phyloP scores from a whole-genome alignment of 2,888 invertebrate species.

The Salpingus planirostris region DNA sequence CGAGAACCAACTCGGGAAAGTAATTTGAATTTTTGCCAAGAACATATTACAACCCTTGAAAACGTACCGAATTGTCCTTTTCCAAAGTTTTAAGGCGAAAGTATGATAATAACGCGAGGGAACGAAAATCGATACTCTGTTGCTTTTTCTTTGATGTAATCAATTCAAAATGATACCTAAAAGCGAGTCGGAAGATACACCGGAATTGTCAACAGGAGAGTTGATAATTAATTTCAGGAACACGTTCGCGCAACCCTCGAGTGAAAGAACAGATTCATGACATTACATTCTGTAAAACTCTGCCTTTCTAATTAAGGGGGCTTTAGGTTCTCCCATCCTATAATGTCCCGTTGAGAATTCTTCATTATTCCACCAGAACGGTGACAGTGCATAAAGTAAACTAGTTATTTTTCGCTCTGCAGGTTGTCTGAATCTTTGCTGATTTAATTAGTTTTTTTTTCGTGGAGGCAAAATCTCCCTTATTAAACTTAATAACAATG shows the following conservation, averaged over 20 bases:
- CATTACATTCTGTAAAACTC: too few species aligned
- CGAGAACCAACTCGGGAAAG: neutral
- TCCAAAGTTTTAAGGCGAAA: too few species aligned
- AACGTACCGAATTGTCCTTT: too few species aligned
- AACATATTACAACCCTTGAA: neutral
- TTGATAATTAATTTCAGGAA: too few species aligned
- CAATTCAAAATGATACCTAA: too few species aligned
- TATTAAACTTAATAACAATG: slow-evolving; percentile 13
- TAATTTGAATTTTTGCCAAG: neutral
- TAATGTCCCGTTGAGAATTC: slow-evolving; percentile 17
- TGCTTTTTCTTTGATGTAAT: too few species aligned
- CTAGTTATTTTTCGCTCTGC: slow-evolving; percentile 20
- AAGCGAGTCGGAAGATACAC: too few species aligned
- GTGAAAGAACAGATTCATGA: neutral
- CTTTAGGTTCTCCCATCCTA: slow-evolving; percentile 13
- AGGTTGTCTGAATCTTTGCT: slow-evolving; percentile 13
- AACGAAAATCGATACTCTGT: too few species aligned
- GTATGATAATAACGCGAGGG: too few species aligned
- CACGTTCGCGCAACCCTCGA: neutral
- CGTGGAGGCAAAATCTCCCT: too few species aligned
- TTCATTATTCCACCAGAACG: slow-evolving; percentile 17
- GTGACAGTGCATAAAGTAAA: slow-evolving; percentile 21
- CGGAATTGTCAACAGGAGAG: too few species aligned
- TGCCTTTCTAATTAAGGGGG: slow-evolving; percentile 17
- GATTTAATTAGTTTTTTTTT: slow-evolving; percentile 21